A percentile compares a stretch with the other conserved stretches of the same genome.
phyloP scores from a whole-genome alignment of 2,797 vertebrate genomes.

The Saxicola maurus region DNA sequence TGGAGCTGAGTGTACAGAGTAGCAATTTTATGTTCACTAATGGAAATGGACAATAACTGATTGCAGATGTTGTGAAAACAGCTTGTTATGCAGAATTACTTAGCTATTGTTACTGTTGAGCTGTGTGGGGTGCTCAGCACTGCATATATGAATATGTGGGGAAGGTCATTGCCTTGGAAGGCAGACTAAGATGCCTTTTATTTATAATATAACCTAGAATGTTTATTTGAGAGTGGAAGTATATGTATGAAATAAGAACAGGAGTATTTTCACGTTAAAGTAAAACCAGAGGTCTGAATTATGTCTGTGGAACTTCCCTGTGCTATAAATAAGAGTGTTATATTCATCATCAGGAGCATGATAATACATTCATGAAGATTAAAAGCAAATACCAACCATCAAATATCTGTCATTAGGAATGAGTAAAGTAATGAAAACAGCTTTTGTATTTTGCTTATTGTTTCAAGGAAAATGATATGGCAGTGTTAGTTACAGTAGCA shows the following conservation, averaged over 20 bases:
- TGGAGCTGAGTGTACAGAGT: not conserved
- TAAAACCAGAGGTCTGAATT: not conserved
- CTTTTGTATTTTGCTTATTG: not conserved
- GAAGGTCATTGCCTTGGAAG: not conserved
- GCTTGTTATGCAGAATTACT: not conserved
- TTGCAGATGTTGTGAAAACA: slow-evolving; percentile 20
- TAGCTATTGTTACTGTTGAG: not conserved
- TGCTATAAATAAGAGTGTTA: not conserved
- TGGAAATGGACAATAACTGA: slow-evolving; percentile 34
- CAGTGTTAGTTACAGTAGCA: not conserved
- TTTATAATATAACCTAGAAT: not conserved
- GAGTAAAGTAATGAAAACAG: not conserved
- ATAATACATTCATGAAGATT: not conserved
- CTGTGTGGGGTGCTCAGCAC: not conserved
- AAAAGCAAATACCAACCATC: not conserved
- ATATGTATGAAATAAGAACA: not conserved
- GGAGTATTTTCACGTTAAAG: not conserved
- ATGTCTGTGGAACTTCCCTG: not conserved
- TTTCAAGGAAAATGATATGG: not conserved
- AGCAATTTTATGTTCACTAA: slow-evolving; percentile 10
- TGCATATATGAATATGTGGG: fast-evolving
- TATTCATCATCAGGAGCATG: not conserved
- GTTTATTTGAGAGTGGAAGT: not conserved
- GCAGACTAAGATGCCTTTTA: not conserved
- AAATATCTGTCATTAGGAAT: not conserved